A percentile compares a stretch with the other conserved stretches of the same genome.
Conservation (phyloP, 2,888 invertebrate species). For the Leptopterna dolabrata region DNA sequence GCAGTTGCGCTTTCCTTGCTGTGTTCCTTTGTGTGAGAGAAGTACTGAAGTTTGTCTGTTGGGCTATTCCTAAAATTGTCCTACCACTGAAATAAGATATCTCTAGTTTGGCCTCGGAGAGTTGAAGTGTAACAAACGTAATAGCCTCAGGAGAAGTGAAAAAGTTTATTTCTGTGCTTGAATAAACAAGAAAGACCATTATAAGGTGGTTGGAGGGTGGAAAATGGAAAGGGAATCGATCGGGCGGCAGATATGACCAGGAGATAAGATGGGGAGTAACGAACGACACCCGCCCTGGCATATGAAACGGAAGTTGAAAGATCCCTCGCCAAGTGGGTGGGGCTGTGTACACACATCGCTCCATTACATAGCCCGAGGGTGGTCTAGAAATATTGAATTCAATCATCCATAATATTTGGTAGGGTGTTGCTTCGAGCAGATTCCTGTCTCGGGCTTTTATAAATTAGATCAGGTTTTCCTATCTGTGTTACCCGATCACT, state of each 20-base stretch:
- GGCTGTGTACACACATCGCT: neutral
- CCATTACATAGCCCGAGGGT: neutral
- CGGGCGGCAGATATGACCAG: neutral
- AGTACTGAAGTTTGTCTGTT: too few relatives aligned
- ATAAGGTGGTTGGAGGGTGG: neutral
- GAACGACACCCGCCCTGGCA: neutral
- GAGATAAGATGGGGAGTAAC: neutral
- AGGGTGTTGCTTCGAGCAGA: neutral
- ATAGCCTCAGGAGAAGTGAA: neutral
- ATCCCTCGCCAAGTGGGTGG: neutral
- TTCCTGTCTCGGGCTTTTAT: neutral
- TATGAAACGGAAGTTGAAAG: neutral
- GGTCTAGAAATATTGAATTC: neutral
- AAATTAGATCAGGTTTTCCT: neutral
- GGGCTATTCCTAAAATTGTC: too few relatives aligned
- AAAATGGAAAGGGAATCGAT: constrained; percentile 6
- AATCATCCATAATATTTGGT: neutral
- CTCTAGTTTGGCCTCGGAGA: too few relatives aligned
- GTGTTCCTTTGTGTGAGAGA: too few relatives aligned
- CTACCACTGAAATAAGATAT: too few relatives aligned
- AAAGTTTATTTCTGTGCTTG: neutral
- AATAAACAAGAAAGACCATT: neutral
- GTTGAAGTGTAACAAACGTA: neutral
- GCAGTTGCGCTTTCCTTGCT: too few relatives aligned
- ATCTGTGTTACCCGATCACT: too few relatives aligned